Percentiles rank a stretch among this genome's conserved stretches.
Conservation (phyloP, 2,888 invertebrate species). For the Eristalis intricaria region DNA sequence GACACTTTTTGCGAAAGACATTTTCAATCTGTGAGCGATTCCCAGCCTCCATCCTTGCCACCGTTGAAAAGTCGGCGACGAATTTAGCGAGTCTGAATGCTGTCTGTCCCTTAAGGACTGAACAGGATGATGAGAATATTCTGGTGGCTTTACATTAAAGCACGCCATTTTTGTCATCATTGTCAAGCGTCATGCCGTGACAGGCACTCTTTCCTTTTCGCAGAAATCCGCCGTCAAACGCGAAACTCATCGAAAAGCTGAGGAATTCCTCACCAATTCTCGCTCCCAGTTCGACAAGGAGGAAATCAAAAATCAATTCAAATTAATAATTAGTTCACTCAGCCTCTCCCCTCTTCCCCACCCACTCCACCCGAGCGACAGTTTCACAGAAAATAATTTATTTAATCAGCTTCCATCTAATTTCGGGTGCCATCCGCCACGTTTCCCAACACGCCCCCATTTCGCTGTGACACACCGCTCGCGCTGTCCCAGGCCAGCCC, state of each 20-base stretch:
- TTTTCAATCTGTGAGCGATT: too few species aligned
- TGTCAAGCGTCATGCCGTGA: not conserved
- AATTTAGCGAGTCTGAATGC: too few species aligned
- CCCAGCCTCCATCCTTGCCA: too few species aligned
- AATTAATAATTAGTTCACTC: slow-evolving; percentile 36
- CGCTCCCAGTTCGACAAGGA: not conserved
- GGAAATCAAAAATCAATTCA: slow-evolving; percentile 50
- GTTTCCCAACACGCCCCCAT: not conserved
- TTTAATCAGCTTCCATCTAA: slow-evolving; percentile 65
- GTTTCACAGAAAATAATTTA: slow-evolving; percentile 55
- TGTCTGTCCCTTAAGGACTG: too few species aligned
- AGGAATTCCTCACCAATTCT: not conserved
- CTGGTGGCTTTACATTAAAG: too few species aligned
- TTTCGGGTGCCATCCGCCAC: slow-evolving; percentile 43
- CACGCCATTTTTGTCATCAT: too few species aligned
- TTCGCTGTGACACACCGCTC: not conserved
- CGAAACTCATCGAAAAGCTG: not conserved
- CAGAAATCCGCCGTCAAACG: not conserved
- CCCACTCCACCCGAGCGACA: slow-evolving; percentile 8
- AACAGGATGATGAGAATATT: too few species aligned
- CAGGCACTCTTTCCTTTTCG: not conserved
- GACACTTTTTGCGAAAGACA: too few species aligned
- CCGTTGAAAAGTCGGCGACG: too few species aligned
- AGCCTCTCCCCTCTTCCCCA: not conserved
- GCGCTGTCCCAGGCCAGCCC: not conserved